A percentile compares a stretch with the other conserved stretches of the same genome.
phyloP scores from a whole-genome alignment of 2,797 vertebrate species.

The Helarctos malayanus region DNA sequence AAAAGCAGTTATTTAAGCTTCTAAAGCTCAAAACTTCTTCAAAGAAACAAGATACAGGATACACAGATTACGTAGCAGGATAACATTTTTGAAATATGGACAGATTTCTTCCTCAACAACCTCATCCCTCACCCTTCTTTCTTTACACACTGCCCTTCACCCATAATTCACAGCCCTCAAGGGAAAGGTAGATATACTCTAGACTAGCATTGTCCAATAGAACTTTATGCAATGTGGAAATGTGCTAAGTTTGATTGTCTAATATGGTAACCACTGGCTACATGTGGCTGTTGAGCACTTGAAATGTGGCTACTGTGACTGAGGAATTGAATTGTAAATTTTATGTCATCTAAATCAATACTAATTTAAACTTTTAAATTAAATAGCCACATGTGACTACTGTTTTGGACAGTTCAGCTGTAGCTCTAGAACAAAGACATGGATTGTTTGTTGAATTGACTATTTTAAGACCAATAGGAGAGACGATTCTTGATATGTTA shows the following conservation, averaged over 20 bases:
- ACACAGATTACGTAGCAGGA: not conserved
- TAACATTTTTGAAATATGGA: not conserved
- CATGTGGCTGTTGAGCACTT: not conserved
- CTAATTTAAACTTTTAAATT: not conserved
- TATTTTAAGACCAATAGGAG: constrained; percentile 35
- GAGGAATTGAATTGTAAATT: not conserved
- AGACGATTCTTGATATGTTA: constrained; percentile 8
- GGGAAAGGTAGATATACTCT: not conserved
- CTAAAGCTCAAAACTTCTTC: not conserved
- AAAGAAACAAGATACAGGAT: not conserved
- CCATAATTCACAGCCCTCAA: not conserved
- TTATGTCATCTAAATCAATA: not conserved
- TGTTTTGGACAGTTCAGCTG: not conserved
- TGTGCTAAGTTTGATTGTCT: not conserved
- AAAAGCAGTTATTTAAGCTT: not conserved
- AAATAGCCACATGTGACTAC: not conserved
- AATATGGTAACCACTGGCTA: not conserved
- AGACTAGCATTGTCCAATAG: no score
- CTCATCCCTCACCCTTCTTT: not conserved
- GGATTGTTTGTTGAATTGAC: not conserved
- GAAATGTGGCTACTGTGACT: not conserved
- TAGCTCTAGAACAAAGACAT: not conserved
- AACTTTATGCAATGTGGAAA: not conserved
- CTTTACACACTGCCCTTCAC: not conserved
- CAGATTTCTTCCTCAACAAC: not conserved